Evolutionary conservation across 2,797 vertebrate genomes (phyloP).

Genomic region (Botia kubotai): DNA sequence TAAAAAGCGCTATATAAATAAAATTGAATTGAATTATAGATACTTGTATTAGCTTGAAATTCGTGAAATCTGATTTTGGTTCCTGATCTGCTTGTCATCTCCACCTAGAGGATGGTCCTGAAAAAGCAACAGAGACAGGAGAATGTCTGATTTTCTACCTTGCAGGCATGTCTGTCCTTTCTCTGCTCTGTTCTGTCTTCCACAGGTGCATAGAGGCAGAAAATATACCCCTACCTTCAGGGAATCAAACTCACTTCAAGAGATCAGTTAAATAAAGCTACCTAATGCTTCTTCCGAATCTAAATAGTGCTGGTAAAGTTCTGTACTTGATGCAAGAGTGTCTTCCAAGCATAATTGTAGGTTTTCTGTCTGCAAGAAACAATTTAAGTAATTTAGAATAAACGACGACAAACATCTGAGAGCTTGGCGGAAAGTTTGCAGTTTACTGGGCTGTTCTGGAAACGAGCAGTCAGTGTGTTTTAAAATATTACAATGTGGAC

Average conservation of each 20-base stretch:
- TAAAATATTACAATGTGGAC: not conserved
- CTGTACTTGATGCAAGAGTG: conserved; percentile 77
- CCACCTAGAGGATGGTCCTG: not conserved
- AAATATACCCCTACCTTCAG: not conserved
- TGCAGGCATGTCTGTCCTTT: conserved; percentile 22
- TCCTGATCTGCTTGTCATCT: not conserved
- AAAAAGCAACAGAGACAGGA: not conserved
- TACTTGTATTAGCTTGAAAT: not conserved
- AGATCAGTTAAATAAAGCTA: conserved; percentile 73
- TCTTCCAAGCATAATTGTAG: conserved; percentile 68
- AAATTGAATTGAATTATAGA: too few relatives aligned
- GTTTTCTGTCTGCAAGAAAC: conserved; percentile 67
- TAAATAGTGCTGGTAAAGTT: conserved; percentile 71
- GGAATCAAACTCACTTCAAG: conserved; percentile 64
- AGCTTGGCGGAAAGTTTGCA: conserved; percentile 1
- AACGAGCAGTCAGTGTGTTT: not conserved
- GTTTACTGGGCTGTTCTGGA: not conserved
- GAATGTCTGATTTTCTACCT: conserved; percentile 7
- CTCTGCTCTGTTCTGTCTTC: not conserved
- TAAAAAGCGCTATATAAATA: too few relatives aligned
- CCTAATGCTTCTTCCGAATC: conserved; percentile 66
- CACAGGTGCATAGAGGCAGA: not conserved
- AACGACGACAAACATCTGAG: conserved; percentile 42
- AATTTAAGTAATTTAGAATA: conserved; percentile 66
- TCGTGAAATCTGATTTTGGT: not conserved